Percentiles rank a stretch among this genome's conserved stretches.
phyloP scores from a whole-genome alignment of 2,113 vertebrate species.

The Lagopus muta region DNA sequence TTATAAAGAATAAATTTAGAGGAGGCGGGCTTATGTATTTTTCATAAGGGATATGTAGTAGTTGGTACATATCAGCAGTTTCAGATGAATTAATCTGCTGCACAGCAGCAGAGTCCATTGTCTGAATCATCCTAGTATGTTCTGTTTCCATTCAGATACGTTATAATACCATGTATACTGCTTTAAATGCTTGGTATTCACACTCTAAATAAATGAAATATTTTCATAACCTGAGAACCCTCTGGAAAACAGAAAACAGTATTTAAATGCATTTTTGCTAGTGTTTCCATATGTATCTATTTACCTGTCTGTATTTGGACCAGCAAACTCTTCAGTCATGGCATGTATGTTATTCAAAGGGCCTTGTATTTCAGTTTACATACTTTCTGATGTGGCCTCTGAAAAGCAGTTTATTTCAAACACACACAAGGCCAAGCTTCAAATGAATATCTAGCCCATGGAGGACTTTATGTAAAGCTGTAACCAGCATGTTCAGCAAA shows the following conservation, averaged over 20 bases:
- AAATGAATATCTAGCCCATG: neutral
- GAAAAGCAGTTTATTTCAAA: neutral
- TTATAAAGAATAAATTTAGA: conserved; percentile 28
- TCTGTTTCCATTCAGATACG: neutral
- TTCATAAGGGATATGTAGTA: neutral
- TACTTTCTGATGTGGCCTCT: neutral
- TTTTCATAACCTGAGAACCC: neutral
- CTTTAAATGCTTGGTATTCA: neutral
- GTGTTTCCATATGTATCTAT: neutral
- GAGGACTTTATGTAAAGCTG: conserved; percentile 19
- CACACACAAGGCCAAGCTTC: neutral
- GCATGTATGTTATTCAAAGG: neutral
- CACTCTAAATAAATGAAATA: neutral
- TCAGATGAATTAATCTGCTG: conserved; percentile 18
- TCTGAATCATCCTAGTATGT: neutral
- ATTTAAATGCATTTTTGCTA: neutral
- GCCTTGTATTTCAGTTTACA: neutral
- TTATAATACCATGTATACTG: neutral
- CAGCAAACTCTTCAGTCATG: neutral
- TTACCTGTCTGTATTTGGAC: neutral
- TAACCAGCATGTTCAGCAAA: neutral
- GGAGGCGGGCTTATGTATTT: conserved; percentile 23
- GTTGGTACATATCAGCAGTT: neutral
- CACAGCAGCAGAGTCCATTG: neutral
- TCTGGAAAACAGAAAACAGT: neutral